Percentiles rank a stretch among this genome's conserved stretches.
Evolutionary conservation across 2,113 vertebrate genomes (phyloP).

Genomic region (Caloenas nicobarica): DNA sequence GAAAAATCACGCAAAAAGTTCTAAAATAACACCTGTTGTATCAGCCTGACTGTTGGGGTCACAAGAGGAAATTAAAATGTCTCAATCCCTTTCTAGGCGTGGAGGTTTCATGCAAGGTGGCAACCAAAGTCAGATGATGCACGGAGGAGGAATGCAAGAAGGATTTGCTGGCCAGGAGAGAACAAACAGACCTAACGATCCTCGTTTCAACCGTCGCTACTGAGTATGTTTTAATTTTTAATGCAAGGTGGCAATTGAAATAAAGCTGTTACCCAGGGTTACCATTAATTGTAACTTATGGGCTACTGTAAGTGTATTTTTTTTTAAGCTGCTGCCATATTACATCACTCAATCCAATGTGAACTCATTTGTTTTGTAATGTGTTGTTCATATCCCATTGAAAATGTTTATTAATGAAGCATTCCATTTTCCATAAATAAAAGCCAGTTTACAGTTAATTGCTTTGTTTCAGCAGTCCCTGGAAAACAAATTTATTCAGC

Average conservation of each 20-base stretch:
- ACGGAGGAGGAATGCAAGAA: constrained; percentile 83
- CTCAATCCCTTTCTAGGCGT: constrained; percentile 68
- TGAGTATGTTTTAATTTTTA: constrained; percentile 65
- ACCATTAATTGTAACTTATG: constrained; percentile 54
- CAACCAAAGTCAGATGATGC: constrained; percentile 88
- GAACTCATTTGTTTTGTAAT: constrained; percentile 77
- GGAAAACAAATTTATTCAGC: background rate
- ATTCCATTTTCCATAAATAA: constrained; percentile 73
- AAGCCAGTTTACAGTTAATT: constrained; percentile 30
- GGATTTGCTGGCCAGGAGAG: constrained; percentile 85
- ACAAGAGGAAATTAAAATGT: background rate
- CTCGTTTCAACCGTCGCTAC: constrained; percentile 80
- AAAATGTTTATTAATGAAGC: constrained; percentile 65
- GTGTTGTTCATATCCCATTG: constrained; percentile 71
- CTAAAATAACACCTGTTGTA: background rate
- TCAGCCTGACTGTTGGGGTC: background rate
- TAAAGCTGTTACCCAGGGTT: constrained; percentile 55
- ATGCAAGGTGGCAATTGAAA: constrained; percentile 49
- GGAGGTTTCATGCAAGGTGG: constrained; percentile 88
- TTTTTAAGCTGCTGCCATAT: constrained; percentile 78
- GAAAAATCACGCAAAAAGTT: background rate
- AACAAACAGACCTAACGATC: constrained; percentile 71
- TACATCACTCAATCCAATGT: constrained; percentile 75
- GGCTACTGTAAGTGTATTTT: constrained; percentile 69
- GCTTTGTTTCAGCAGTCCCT: background rate